Evolutionary conservation across 1,140 invertebrate genomes (phyloP), one percentile per base, ranked within the genome.

Genomic region (Dreissena rostriformis): DNA sequence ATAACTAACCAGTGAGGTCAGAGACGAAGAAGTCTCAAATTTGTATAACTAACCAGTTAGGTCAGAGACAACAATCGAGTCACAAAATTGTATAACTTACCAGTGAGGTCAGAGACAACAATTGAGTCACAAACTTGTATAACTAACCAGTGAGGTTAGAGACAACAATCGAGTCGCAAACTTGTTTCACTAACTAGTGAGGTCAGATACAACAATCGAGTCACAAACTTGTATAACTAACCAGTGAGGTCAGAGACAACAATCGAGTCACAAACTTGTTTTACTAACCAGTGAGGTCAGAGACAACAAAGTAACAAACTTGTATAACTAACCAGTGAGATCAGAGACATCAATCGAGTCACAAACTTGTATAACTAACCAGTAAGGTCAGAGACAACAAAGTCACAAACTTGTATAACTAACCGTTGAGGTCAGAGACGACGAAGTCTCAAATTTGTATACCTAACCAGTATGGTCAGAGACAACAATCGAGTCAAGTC

Each of bases 261-360:
- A 2, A 99, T 95, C 0, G 97, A 96, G 91, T 99, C 98, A n/a
- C n/a, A n/a, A n/a, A n/a, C n/a, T n/a, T n/a, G n/a, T n/a, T n/a
- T n/a, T n/a, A n/a, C n/a, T 90, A 93, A 93, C 95, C 95, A 72
- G 98, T 94, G 4, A 99, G 97, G 93, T 99, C 98, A 0, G 97
- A 97, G 86, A 98, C 98, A 0, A 99, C 94, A 2, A 99, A n/a
- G n/a, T n/a, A n/a, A n/a, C n/a, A n/a, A n/a, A n/a, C n/a, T n/a
- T n/a, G n/a, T n/a, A n/a, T n/a, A n/a, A n/a, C n/a, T 90, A 93
- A 93, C 95, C 95, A 72, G 98, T 94, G 4, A 99, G 97, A 93
- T 99, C 98, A 0, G 97, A 97, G 86, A 98, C 98, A 0, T 99
- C 94, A 2, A 99, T 95, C 0, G 97, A 96, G 91, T 99, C 98